Base-by-base conservation (phyloP, 92 coral and sea anemone genomes). In the Phenganax subtilis region DNA sequence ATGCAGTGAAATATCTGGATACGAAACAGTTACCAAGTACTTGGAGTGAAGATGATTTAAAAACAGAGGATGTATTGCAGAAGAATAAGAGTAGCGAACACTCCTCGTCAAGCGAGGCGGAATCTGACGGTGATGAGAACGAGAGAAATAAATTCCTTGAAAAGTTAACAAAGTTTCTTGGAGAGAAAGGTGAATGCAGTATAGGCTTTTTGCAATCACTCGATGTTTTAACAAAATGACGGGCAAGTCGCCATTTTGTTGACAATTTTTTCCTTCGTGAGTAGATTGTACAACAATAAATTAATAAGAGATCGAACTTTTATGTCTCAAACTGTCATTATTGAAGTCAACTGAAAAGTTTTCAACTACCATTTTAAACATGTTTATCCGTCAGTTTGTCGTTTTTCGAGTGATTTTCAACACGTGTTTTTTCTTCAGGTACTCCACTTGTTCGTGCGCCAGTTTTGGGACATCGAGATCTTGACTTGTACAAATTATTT, bases 391-490 rank as follows among this genome's bases (percentile, higher is more conserved):
- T 20, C 25, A 20, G 10, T 28, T 47, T 10, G 12, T n/a, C 0
- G 4, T 44, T 60, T 53, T 51, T 57, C 10, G 9, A 84, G 52
- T 51, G 37, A 0, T 15, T 6, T 12, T 12, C 17, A 12, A 44
- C 0, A 8, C 28, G n/a, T 72, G 52, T 47, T 55, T 84, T 4
- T 75, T 52, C 25, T 28, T 20, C 53, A 94, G 98, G 96, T 55
- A 94, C 98, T 51, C 98, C 98, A 58, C 92, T 94, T 58, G 12
- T 82, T 25, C 90, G 97, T 59, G 84, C 93, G 16, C 98, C 98
- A 70, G 91, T 94, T 27, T 89, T 94, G 56, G 98, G 97, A 69
- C 92, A 94, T 76, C 96, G 92, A 84, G 98, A 94, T 75, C 89
- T 94, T 61, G 93, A 94, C 57, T 85, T 94, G 53, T 85, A 88